Conservation (phyloP, 2,113 vertebrate genomes). For the Phaethornis superciliosus region DNA sequence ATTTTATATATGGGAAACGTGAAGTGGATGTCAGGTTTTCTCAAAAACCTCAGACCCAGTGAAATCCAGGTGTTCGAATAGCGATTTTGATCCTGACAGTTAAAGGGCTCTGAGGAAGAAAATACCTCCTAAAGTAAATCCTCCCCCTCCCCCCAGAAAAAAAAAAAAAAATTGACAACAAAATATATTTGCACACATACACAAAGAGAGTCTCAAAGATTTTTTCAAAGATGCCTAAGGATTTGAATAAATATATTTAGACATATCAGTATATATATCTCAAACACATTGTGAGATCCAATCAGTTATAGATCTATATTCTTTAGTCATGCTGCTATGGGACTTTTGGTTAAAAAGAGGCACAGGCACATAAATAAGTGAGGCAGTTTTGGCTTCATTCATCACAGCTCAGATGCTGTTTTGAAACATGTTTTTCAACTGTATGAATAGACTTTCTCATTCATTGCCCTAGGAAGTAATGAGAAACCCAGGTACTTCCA, state of each 20-base stretch:
- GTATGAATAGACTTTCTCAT: not conserved
- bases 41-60: not conserved
- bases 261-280: not conserved
- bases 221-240: not conserved
- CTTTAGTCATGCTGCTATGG: not conserved
- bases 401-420: not conserved
- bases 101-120: not conserved
- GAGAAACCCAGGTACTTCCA: not conserved
- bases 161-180: not conserved
- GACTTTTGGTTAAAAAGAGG: not conserved
- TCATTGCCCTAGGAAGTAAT: not conserved
- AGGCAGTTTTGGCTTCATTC: not conserved
- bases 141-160: too few species aligned
- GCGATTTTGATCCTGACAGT: not conserved
- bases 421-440: not conserved
- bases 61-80: not conserved
- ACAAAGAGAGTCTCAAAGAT: not conserved
- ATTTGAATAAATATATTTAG: not conserved
- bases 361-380: not conserved
- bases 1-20: not conserved
- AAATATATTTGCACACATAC: not conserved
- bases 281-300: not conserved
- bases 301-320: not conserved
- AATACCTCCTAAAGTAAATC: not conserved
- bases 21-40: not conserved